These are phyloP conservation scores for Okamejei kenojei DNA, from an alignment of 2,797 vertebrate genomes.

Conservation along the genomic window DNA sequence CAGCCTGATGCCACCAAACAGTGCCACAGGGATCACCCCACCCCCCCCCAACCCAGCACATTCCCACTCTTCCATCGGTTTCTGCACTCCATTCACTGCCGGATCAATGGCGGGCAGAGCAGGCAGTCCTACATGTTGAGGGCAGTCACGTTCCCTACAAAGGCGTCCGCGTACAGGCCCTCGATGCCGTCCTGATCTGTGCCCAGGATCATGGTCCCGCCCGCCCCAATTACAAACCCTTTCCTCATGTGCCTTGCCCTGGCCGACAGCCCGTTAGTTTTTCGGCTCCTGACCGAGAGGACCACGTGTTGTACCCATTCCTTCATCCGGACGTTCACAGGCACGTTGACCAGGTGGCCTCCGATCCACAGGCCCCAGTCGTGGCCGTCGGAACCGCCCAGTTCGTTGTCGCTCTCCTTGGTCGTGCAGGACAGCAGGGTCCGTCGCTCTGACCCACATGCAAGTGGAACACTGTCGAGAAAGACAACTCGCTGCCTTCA, in stretches of 20 bases:
- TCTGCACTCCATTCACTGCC: constrained; percentile 58
- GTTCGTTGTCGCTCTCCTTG: constrained; percentile 58
- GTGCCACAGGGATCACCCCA: constrained; percentile 46
- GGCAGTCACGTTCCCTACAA: constrained; percentile 62
- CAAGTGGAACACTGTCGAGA: constrained; percentile 60
- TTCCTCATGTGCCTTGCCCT: constrained; percentile 52
- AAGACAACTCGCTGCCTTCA: constrained; percentile 50
- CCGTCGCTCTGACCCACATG: too few species aligned
- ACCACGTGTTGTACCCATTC: constrained; percentile 72
- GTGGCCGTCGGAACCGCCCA: constrained; percentile 56
- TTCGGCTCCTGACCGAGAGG: constrained; percentile 53
- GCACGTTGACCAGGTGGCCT: constrained; percentile 63
- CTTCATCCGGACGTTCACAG: constrained; percentile 49
- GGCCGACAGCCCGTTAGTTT: constrained; percentile 63
- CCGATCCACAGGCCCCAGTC: constrained; percentile 66
- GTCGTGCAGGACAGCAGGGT: constrained; percentile 68
- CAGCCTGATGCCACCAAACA: constrained; percentile 66
- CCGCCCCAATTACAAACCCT: constrained; percentile 52
- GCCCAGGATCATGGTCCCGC: constrained; percentile 61
- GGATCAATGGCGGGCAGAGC: constrained; percentile 52
- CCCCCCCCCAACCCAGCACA: constrained; percentile 68
- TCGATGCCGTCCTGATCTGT: constrained; percentile 65
- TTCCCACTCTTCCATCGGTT: constrained; percentile 54
- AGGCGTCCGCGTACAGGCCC: constrained; percentile 61
- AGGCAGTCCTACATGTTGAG: constrained; percentile 70